These are phyloP conservation scores for Lasioglossum oenotherae DNA, from an alignment of 2,888 invertebrate species.

Conservation along the genomic window DNA sequence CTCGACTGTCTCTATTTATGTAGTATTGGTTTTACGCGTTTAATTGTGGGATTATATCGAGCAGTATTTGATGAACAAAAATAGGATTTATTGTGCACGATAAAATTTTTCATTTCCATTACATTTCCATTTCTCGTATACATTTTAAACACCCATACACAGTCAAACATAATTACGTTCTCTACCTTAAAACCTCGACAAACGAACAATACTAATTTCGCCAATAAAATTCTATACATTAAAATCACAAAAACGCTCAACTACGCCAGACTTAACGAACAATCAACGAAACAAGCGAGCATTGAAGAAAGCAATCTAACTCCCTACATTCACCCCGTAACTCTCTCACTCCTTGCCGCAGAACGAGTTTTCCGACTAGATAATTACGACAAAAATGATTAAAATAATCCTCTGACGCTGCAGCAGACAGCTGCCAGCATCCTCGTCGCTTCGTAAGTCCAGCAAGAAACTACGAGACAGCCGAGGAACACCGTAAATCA, in stretches of 20 bases:
- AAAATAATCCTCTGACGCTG: slow-evolving; percentile 1
- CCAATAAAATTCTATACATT: neutral
- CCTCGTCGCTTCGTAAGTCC: neutral
- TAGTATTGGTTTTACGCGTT: neutral
- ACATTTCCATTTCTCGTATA: too few relatives aligned
- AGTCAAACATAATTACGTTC: too few relatives aligned
- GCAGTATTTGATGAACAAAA: neutral
- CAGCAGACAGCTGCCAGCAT: neutral
- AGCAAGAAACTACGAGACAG: neutral
- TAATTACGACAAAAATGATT: slow-evolving; percentile 4
- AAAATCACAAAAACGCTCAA: neutral
- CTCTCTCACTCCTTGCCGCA: neutral
- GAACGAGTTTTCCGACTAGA: neutral
- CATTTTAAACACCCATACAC: too few relatives aligned
- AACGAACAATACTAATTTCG: neutral
- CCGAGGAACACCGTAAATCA: neutral
- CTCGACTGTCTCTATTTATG: neutral
- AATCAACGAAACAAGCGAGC: neutral
- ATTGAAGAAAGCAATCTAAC: neutral
- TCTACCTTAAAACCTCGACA: too few relatives aligned
- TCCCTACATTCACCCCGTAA: neutral
- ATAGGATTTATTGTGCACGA: neutral
- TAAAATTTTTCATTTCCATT: neutral
- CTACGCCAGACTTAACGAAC: neutral
- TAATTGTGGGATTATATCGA: neutral